A percentile compares a stretch with the other conserved stretches of the same genome.
These are phyloP conservation scores for Tapera naevia DNA, from an alignment of 2,797 vertebrate species.

Conservation along the genomic window DNA sequence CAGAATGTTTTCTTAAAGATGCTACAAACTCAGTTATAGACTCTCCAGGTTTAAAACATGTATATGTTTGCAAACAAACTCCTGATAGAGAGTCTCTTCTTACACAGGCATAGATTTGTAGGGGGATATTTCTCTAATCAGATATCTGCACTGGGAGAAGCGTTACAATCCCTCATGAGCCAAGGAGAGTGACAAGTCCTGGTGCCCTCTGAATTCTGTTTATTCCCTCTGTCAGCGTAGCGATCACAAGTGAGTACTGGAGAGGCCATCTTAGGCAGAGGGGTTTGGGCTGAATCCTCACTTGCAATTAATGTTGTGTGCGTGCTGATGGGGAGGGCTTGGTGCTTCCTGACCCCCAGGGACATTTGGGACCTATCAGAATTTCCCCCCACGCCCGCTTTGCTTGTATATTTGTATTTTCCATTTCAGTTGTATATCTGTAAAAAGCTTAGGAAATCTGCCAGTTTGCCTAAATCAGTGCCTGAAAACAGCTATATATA, in stretches of 20 bases:
- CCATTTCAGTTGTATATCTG: constrained; percentile 9
- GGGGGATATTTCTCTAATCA: not conserved
- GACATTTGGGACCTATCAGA: not conserved
- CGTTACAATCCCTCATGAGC: fast-evolving
- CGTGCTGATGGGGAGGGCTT: not conserved
- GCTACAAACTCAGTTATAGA: not conserved
- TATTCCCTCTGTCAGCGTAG: not conserved
- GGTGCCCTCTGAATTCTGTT: not conserved
- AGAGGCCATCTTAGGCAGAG: constrained; percentile 58
- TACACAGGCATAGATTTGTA: not conserved
- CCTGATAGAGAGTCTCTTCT: not conserved
- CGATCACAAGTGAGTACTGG: fast-evolving
- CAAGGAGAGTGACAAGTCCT: not conserved
- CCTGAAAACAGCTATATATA: constrained; percentile 68
- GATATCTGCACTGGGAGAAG: not conserved
- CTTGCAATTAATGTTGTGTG: not conserved
- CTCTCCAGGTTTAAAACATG: not conserved
- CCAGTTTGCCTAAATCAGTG: constrained; percentile 62
- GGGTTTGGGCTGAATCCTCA: not conserved
- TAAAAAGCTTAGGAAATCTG: constrained; percentile 63
- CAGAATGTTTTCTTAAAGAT: not conserved
- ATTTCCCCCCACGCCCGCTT: fast-evolving
- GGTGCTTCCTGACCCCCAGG: not conserved
- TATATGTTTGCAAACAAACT: constrained; percentile 41
- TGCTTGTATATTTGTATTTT: constrained; percentile 5